These are phyloP conservation scores for Festucalex cinctus DNA, from an alignment of 2,113 vertebrate species.

Conservation along the genomic window DNA sequence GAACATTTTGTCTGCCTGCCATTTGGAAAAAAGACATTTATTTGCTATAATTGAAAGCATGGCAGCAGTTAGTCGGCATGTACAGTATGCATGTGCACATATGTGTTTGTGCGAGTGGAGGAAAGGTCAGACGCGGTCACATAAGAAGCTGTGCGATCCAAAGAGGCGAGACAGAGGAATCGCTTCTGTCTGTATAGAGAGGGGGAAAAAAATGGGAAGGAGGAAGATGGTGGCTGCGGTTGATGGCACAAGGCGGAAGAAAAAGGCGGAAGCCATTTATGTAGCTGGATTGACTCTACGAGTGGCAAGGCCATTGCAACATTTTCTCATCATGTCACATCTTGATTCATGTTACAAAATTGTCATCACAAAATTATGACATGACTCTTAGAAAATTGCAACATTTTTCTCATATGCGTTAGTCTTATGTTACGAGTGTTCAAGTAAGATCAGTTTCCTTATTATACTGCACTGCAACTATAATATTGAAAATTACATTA, in stretches of 20 bases:
- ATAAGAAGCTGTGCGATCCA: slow-evolving; percentile 34
- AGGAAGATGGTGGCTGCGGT: slow-evolving; percentile 34
- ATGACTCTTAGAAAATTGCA: background rate
- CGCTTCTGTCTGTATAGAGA: slow-evolving; percentile 11
- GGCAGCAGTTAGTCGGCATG: slow-evolving; percentile 23
- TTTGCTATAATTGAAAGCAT: slow-evolving; percentile 27
- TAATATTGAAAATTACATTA: background rate
- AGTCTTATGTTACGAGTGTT: too few species aligned
- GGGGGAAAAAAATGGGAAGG: slow-evolving; percentile 18
- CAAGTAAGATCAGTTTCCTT: background rate
- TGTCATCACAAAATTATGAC: background rate
- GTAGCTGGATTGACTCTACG: background rate
- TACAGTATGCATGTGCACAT: slow-evolving; percentile 6
- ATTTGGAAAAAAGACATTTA: slow-evolving; percentile 17
- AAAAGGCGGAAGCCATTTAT: slow-evolving; percentile 62
- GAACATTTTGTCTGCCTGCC: background rate
- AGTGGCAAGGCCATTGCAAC: background rate
- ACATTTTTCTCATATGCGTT: background rate
- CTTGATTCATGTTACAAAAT: background rate
- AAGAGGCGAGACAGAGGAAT: slow-evolving; percentile 43
- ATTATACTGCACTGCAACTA: background rate
- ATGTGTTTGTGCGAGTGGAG: slow-evolving; percentile 23
- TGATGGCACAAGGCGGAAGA: slow-evolving; percentile 20
- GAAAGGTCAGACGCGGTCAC: slow-evolving; percentile 45
- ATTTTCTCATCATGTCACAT: background rate